Conservation (phyloP, 2,888 invertebrate species). For the Rhabditoides inermis region DNA sequence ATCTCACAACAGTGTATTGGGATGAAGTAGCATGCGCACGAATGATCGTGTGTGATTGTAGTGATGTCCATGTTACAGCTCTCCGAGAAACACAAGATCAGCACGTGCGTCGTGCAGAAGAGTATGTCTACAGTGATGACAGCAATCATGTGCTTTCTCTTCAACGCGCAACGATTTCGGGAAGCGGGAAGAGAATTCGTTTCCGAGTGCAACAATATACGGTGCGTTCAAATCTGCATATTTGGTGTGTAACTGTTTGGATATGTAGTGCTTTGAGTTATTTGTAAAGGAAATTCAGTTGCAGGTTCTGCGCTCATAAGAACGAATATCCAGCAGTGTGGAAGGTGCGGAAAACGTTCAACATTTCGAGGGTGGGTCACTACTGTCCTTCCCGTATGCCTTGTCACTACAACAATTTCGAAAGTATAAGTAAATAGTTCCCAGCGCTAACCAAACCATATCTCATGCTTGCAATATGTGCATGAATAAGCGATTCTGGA, state of each 20-base stretch:
- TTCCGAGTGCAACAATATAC: slow-evolving; percentile 12
- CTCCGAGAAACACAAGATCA: slow-evolving; percentile 31
- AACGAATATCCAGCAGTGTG: slow-evolving; percentile 23
- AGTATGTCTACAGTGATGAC: slow-evolving; percentile 42
- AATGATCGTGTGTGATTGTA: no score
- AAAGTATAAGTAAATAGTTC: no score
- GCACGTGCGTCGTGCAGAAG: slow-evolving; percentile 39
- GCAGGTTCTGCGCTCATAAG: slow-evolving; percentile 30
- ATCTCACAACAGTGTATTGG: no score
- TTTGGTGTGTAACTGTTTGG: background rate
- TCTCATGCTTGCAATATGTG: no score
- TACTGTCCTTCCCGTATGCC: no score
- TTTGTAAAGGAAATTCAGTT: background rate
- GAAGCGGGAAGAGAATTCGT: slow-evolving; percentile 13
- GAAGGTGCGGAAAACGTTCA: slow-evolving; percentile 12
- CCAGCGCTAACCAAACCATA: no score
- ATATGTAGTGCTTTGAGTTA: slow-evolving; percentile 9
- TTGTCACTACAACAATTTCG: no score
- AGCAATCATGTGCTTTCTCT: slow-evolving; percentile 35
- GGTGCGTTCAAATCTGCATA: slow-evolving; percentile 8
- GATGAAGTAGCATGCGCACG: no score
- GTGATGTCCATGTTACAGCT: slow-evolving; percentile 11
- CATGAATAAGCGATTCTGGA: no score
- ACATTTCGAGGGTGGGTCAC: no score
- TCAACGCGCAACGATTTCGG: slow-evolving; percentile 19